A percentile compares a stretch with the other conserved stretches of the same genome.
phyloP scores from a whole-genome alignment of 2,888 invertebrate species.

The Aleiodes alternator region DNA sequence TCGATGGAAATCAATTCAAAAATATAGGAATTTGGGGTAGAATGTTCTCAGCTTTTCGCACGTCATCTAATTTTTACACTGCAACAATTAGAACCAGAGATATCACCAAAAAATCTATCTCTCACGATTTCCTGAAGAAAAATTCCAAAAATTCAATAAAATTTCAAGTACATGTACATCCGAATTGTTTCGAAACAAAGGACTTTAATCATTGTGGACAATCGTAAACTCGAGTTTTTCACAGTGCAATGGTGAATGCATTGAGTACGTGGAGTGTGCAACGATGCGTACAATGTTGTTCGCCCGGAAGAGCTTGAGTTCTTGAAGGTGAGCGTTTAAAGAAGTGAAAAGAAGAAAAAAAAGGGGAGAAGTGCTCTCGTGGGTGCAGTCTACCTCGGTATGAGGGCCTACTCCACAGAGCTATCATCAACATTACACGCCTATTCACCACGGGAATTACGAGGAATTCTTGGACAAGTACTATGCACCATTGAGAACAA shows the following conservation, averaged over 20 bases:
- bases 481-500: slow-evolving; percentile 7
- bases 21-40: too few species aligned
- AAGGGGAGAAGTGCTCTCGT: slow-evolving; percentile 10
- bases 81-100: too few species aligned
- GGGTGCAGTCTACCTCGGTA: slow-evolving; percentile 13
- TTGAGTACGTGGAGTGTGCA: slow-evolving; percentile 38
- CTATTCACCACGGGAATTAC: slow-evolving; percentile 16
- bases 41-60: too few species aligned
- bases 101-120: too few species aligned
- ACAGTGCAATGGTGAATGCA: slow-evolving; percentile 7
- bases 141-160: too few species aligned
- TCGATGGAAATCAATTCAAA: too few species aligned
- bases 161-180: too few species aligned
- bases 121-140: too few species aligned
- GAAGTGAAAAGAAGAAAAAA: slow-evolving; percentile 2
- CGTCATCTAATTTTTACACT: too few species aligned
- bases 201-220: slow-evolving; percentile 27
- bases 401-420: neutral
- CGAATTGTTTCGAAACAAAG: slow-evolving; percentile 19
- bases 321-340: slow-evolving; percentile 30
- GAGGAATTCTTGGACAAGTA: slow-evolving; percentile 18
- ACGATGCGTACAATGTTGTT: slow-evolving; percentile 56
- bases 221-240: slow-evolving; percentile 1
- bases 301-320: slow-evolving; percentile 54
- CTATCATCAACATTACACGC: slow-evolving; percentile 17